Conservation (phyloP, 2,113 vertebrate species). For the Rhabdornis inornatus region DNA sequence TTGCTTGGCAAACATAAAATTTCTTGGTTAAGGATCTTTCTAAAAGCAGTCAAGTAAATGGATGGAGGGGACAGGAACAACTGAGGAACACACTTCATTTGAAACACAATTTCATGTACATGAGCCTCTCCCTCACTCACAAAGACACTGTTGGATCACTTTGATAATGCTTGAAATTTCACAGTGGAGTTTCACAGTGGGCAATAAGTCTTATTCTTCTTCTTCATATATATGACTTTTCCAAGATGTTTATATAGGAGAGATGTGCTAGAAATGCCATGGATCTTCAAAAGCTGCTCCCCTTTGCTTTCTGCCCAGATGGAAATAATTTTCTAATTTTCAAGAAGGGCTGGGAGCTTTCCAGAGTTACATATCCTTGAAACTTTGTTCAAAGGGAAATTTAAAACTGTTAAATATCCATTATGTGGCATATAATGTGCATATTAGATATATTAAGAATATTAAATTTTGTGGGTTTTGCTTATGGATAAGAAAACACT, state of each 20-base stretch:
- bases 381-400: neutral
- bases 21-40: neutral
- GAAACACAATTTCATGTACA: neutral
- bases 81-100: neutral
- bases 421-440: neutral
- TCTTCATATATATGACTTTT: neutral
- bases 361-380: neutral
- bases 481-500: neutral
- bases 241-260: neutral
- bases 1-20: neutral
- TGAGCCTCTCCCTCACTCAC: neutral
- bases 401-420: neutral
- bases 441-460: neutral
- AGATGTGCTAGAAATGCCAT: neutral
- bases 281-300: neutral
- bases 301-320: neutral
- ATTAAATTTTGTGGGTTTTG: neutral
- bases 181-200: neutral
- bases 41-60: neutral
- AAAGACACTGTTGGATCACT: neutral
- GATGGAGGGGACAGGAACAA: neutral
- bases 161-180: neutral
- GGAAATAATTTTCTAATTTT: neutral
- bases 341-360: neutral
- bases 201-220: neutral